Conservation (phyloP, 1,140 invertebrate species). For the Camponotus pennsylvanicus region DNA sequence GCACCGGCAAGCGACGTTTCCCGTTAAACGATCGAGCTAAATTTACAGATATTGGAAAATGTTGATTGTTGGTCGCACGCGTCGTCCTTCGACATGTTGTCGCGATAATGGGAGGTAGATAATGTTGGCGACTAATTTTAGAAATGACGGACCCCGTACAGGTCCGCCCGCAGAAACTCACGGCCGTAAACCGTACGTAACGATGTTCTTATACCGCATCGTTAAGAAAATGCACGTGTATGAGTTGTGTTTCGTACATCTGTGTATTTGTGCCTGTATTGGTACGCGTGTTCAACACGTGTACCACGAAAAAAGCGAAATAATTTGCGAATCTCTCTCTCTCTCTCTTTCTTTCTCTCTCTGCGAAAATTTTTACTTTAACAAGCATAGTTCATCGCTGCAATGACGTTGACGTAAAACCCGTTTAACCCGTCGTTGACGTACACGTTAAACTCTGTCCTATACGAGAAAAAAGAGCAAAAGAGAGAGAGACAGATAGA, state of each 20-base stretch:
- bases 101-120: conserved; percentile 60
- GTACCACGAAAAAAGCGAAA: background rate
- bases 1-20: conserved; percentile 26
- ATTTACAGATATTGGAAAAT: conserved; percentile 45
- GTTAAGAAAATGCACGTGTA: background rate
- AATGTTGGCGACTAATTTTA: conserved; percentile 68
- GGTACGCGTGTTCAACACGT: background rate
- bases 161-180: background rate
- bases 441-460: conserved; percentile 29
- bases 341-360: background rate
- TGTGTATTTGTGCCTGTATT: background rate
- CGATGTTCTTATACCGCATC: background rate
- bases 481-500: background rate
- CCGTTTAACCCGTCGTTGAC: conserved; percentile 40
- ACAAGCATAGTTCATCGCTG: background rate
- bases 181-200: background rate
- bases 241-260: too few relatives aligned
- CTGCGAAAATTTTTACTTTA: background rate
- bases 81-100: conserved; percentile 46
- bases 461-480: background rate
- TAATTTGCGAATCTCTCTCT: conserved; percentile 1
- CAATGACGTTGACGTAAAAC: conserved; percentile 21
- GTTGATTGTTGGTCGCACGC: conserved; percentile 17
- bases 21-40: conserved; percentile 38
- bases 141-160: conserved; percentile 45